Base-by-base conservation (phyloP, 35 echinoderm and acorn worm genomes). In the Diadema setosum region DNA sequence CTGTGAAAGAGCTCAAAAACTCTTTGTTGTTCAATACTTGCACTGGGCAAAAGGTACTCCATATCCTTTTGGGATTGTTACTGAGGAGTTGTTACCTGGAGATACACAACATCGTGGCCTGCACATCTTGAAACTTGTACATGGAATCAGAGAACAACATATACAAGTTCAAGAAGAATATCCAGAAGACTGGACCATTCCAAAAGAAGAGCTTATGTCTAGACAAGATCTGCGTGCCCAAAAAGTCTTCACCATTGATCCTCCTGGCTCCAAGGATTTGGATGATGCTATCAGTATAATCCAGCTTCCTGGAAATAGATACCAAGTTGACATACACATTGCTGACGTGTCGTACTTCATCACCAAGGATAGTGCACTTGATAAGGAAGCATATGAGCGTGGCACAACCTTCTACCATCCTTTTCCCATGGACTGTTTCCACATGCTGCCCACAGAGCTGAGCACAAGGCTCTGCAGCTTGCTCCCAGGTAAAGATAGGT, bases 311-410 rank as follows among this genome's bases (percentile, higher is more conserved):
- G 81, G 94, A 15, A 49, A 86, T 45, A 21, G 7, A 43, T 91
- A 84, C 24, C 58, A 45, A 56, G 82, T 98, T 85, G 96, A 92
- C 6, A 58, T 98, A 34, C 96, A 98, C 85, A 98, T 98, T 40
- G 96, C 96, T 35, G 96, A 98, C 86, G 96, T 98, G 5, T 88
- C 88, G 23, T 98, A 88, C 88, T 98, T 98, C 65, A 84, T 94
- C 11, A 57, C 48, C 33, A 84, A 88, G 42, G 88, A 70, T 36
- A 80, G 81, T 67, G 32, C 67, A 8, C 57, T 98, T 20, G 96
- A 98, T 67, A 58, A 91, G 11, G 96, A 98, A 34, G 96, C 92
- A 18, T 14, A 64, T 39, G 82, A 85, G 33, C 84, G 96, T 70
- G 96, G 73, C 14, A 91, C 89, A 16, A 82, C 96, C 8, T 94